phyloP scores from a whole-genome alignment of 1,140 invertebrate species.

The Ooceraea biroi region DNA sequence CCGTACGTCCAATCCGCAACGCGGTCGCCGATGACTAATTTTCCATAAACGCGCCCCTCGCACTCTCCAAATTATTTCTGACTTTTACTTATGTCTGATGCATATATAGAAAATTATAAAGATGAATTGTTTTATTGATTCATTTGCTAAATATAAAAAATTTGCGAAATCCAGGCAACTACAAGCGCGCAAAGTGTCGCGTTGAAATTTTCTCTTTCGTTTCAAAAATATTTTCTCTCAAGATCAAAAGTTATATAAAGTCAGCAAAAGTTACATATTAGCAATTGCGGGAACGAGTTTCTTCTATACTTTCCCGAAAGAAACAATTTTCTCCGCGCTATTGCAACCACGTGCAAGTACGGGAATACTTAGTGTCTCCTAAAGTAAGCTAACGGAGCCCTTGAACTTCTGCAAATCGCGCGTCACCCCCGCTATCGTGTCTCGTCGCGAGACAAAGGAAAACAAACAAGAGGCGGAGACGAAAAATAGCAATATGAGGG shows the following conservation, averaged over 20 bases:
- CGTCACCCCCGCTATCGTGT: too few species aligned
- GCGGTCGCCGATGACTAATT: slow-evolving; percentile 10
- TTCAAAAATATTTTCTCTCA: neutral
- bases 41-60: neutral
- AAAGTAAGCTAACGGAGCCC: neutral
- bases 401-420: neutral
- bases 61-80: neutral
- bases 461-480: neutral
- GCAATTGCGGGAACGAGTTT: too few species aligned
- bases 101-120: too few species aligned
- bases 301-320: neutral
- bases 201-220: neutral
- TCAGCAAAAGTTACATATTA: too few species aligned
- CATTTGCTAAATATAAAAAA: slow-evolving; percentile 5
- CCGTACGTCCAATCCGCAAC: neutral
- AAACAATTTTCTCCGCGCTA: neutral
- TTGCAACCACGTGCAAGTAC: too few species aligned
- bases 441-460: neutral
- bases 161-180: too few species aligned
- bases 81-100: neutral
- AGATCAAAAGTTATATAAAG: too few species aligned
- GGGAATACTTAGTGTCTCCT: neutral
- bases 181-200: neutral
- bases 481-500: too few species aligned
- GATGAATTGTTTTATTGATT: neutral